A percentile compares a stretch with the other conserved stretches of the same genome.
Conservation (phyloP, 2,888 invertebrate species). For the Heteromurus nitidus region DNA sequence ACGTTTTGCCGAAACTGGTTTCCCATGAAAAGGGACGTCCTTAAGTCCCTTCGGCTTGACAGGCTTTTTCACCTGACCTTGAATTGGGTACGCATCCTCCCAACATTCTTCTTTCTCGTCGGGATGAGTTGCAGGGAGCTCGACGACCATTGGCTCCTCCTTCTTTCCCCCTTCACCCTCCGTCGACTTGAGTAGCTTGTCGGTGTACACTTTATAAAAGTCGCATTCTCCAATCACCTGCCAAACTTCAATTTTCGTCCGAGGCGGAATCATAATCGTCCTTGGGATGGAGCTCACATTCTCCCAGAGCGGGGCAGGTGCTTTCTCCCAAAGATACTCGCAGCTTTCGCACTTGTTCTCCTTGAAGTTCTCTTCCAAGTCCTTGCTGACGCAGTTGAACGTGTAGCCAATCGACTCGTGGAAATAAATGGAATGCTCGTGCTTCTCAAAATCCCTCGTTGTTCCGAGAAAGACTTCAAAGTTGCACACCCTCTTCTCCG, state of each 20-base stretch:
- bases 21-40: conserved; percentile 18
- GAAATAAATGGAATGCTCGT: not conserved
- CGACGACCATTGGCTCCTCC: not conserved
- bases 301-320: not conserved
- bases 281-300: not conserved
- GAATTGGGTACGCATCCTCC: conserved; percentile 2
- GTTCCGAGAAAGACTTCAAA: not conserved
- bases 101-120: not conserved
- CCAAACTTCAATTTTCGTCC: not conserved
- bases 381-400: not conserved
- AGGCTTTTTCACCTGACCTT: not conserved
- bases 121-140: not conserved
- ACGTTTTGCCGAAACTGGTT: not conserved
- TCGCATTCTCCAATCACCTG: conserved; percentile 3
- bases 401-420: conserved; percentile 25
- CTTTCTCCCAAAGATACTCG: not conserved
- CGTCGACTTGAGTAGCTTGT: not conserved
- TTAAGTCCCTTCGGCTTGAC: not conserved
- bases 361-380: not conserved
- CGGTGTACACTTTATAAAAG: conserved; percentile 7
- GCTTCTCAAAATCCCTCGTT: not conserved
- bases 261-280: not conserved
- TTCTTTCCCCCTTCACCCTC: not conserved
- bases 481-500: not conserved
- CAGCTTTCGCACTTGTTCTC: not conserved